Base-by-base conservation (phyloP, 2,113 vertebrate species). In the Tringa solitaria region DNA sequence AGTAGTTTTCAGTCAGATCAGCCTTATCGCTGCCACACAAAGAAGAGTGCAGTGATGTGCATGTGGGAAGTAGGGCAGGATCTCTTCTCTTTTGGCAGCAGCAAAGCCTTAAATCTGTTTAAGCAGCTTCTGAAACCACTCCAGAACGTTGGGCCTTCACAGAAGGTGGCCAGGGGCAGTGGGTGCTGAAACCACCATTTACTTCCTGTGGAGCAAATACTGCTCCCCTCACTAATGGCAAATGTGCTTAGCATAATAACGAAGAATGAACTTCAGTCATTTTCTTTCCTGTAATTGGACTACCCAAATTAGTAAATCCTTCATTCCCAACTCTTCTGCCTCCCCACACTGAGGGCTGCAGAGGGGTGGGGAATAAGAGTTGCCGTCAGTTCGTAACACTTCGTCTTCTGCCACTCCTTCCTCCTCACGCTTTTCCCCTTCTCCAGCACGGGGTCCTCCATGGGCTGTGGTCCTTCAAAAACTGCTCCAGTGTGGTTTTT, bases 121-220 rank as follows among this genome's bases (percentile, higher is more conserved):
- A 69, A 93, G 78, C 39, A 53, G 78, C 48, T 95, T 90, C 63
- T 86, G 82, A 93, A 94, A 53, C 33, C 17, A 30, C n/a, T 83
- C 64, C 50, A 83, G 50, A 69, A 46, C 51, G 89, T 43, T 30
- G 70, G 87, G 27, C 69, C 77, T 89, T 78, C 73, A 20, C 21
- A 68, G 75, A 41, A 76, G 28, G 30, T 80, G 27, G 7, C 37
- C 12, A 4, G 24, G 23, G 53, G 45, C 61, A 48, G 46, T 43
- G 35, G 10, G 14, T 91, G 33, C 35, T 84, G 30, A 45, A 39
- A 57, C 23, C 18, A 64, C 20, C 33, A 7, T 46, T 61, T 59
- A 35, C 16, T 45, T 84, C 73, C 50, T 35, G 1, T 32, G 24
- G 35, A 28, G 9, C 53, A 60, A 57, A 32, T 73, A 30, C 67